A percentile compares a stretch with the other conserved stretches of the same genome.
Evolutionary conservation across 2,888 invertebrate species (phyloP).

Genomic region (Synanthedon formicaeformis): DNA sequence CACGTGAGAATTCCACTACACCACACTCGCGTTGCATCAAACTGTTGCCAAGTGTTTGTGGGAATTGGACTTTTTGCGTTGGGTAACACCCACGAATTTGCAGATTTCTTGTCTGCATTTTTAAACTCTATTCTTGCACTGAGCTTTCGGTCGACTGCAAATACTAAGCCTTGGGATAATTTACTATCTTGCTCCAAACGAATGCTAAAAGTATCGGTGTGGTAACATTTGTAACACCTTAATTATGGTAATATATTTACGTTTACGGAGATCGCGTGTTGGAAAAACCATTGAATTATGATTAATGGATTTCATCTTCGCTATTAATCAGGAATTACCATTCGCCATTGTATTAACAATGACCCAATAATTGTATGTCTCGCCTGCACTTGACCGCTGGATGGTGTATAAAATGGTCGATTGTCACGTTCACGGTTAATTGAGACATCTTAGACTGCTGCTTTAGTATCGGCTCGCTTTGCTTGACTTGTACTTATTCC

Average conservation of each 20-base stretch:
- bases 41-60: background rate
- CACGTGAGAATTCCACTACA: slow-evolving; percentile 6
- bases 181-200: background rate
- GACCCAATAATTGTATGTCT: slow-evolving; percentile 1
- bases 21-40: background rate
- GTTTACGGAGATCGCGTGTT: background rate
- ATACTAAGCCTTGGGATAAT: background rate
- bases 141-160: background rate
- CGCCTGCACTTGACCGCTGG: slow-evolving; percentile 6
- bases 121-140: background rate
- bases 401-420: background rate
- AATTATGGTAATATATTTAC: background rate
- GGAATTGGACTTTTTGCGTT: background rate
- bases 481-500: slow-evolving; percentile 21
- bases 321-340: background rate
- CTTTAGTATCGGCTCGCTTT: slow-evolving; percentile 9
- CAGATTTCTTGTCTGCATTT: background rate
- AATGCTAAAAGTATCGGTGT: background rate
- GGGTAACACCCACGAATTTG: background rate
- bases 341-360: background rate
- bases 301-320: background rate
- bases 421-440: background rate
- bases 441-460: background rate
- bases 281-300: background rate
- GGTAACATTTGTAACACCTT: background rate